These are phyloP conservation scores for Melitaea cinxia DNA, from an alignment of 1,140 invertebrate genomes.

Conservation along the genomic window DNA sequence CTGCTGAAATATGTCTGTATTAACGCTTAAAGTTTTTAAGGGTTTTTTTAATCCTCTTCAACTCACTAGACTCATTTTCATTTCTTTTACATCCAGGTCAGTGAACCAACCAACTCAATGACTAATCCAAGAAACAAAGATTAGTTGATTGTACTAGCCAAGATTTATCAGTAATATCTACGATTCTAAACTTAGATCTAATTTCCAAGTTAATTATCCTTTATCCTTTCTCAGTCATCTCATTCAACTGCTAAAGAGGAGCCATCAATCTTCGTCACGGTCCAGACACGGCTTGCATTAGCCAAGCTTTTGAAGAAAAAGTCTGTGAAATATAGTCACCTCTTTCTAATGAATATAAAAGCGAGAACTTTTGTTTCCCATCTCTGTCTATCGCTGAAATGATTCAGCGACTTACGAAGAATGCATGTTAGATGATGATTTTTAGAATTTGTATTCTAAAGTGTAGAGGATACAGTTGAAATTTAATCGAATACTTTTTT, in stretches of 20 bases:
- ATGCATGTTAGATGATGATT: constrained; percentile 46
- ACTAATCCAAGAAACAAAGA: neutral
- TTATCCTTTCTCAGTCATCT: constrained; percentile 53
- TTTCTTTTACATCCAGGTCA: neutral
- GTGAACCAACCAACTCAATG: neutral
- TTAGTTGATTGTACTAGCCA: neutral
- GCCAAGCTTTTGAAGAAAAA: constrained; percentile 48
- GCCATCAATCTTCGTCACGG: constrained; percentile 74
- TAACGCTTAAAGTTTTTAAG: too few relatives aligned
- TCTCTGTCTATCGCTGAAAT: constrained; percentile 61
- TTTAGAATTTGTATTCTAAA: constrained; percentile 38
- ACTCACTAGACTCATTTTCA: too few relatives aligned
- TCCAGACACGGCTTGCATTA: constrained; percentile 64
- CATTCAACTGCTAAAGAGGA: constrained; percentile 68
- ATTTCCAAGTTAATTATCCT: constrained; percentile 48
- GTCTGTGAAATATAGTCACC: constrained; percentile 43
- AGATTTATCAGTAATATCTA: constrained; percentile 24
- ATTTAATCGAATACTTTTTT: constrained; percentile 28
- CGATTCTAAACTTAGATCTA: constrained; percentile 42
- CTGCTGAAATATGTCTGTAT: too few relatives aligned
- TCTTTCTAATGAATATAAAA: constrained; percentile 41
- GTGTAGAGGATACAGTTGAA: constrained; percentile 20
- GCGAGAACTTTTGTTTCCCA: constrained; percentile 19
- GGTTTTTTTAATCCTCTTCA: too few relatives aligned
- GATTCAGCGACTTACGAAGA: constrained; percentile 62